These are phyloP conservation scores for Myrmophylax atrothorax DNA, from an alignment of 2,113 vertebrate species.

Conservation along the genomic window DNA sequence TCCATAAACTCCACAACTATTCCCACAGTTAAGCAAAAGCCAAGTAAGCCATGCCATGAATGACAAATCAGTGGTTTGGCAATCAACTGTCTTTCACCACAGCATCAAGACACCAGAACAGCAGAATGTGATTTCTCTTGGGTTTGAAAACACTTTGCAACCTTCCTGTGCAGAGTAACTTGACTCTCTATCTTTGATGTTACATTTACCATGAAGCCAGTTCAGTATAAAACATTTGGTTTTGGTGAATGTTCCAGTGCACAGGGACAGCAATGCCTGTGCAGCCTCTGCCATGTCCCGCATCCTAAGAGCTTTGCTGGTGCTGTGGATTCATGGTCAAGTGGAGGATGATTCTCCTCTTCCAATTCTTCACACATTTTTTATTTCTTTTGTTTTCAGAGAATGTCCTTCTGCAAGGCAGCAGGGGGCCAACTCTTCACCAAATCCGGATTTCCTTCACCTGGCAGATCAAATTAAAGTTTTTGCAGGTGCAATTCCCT, in stretches of 20 bases:
- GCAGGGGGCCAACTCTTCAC: background rate
- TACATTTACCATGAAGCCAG: background rate
- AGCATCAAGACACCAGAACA: background rate
- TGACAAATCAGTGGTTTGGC: background rate
- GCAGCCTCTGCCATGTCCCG: background rate
- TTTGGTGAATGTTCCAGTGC: background rate
- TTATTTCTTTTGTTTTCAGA: background rate
- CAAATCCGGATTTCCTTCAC: background rate
- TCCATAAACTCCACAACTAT: background rate
- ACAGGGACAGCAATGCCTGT: background rate
- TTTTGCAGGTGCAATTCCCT: background rate
- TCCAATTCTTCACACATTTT: background rate
- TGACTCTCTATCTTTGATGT: background rate
- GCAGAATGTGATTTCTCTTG: background rate
- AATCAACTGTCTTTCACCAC: background rate
- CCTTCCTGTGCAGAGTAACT: background rate
- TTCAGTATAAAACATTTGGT: background rate
- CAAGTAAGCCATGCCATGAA: background rate
- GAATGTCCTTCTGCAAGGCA: background rate
- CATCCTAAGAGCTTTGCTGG: background rate
- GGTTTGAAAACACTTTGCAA: background rate
- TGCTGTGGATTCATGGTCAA: background rate
- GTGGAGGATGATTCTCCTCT: background rate
- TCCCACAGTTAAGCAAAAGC: background rate
- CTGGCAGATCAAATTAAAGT: background rate